Percentiles rank a stretch among this genome's conserved stretches.
Conservation (phyloP, 2,888 invertebrate genomes). For the Aelia acuminata region DNA sequence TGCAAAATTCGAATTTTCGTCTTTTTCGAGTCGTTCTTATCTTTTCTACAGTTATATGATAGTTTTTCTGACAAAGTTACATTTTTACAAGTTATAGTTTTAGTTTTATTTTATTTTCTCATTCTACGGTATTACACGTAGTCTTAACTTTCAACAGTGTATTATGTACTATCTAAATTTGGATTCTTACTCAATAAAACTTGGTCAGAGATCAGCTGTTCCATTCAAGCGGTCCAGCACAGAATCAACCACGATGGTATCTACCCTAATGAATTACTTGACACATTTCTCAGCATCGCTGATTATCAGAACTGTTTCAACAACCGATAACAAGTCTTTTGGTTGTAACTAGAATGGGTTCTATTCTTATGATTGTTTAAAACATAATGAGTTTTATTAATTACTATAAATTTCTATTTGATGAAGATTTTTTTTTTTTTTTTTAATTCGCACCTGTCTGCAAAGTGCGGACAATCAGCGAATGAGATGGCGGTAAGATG, state of each 20-base stretch:
- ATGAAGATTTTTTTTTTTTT: too few species aligned
- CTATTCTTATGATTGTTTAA: not conserved
- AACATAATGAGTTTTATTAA: too few species aligned
- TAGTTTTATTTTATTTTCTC: too few species aligned
- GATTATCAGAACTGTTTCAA: not conserved
- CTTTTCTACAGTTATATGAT: too few species aligned
- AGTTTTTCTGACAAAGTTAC: too few species aligned
- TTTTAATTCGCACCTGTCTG: too few species aligned
- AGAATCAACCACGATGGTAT: constrained; percentile 18
- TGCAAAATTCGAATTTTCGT: too few species aligned
- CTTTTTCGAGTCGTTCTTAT: too few species aligned
- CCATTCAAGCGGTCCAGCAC: constrained; percentile 39
- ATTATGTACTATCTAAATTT: not conserved
- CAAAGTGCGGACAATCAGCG: too few species aligned
- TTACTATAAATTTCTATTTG: too few species aligned
- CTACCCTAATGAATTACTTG: constrained; percentile 25
- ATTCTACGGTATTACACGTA: not conserved
- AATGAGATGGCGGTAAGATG: too few species aligned
- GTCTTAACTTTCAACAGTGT: not conserved
- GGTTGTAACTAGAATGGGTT: not conserved
- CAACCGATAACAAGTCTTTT: not conserved
- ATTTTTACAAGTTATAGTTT: too few species aligned
- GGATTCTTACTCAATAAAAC: not conserved
- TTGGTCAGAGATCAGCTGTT: constrained; percentile 49
- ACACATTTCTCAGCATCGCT: not conserved